A percentile compares a stretch with the other conserved stretches of the same genome.
These are phyloP conservation scores for Drosophila macrothrix DNA, from an alignment of 2,888 invertebrate species.

Conservation along the genomic window DNA sequence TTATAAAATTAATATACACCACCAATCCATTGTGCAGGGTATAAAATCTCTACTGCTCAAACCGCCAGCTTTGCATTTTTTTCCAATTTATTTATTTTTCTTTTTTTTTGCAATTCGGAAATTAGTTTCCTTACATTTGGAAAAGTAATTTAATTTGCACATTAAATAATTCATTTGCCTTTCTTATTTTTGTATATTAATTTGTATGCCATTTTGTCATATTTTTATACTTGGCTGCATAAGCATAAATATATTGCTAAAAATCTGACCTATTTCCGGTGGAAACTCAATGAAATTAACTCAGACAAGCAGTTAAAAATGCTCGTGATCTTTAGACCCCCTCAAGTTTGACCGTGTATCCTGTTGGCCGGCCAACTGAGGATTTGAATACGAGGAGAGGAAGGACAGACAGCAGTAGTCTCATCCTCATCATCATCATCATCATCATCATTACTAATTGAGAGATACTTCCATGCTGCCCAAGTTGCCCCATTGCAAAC, in stretches of 20 bases:
- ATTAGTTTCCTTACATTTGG: slow-evolving; percentile 78
- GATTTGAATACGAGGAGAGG: slow-evolving; percentile 28
- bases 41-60: slow-evolving; percentile 3
- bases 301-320: slow-evolving; percentile 6
- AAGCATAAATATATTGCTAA: slow-evolving; percentile 37
- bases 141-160: slow-evolving; percentile 77
- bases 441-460: slow-evolving; percentile 60
- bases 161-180: slow-evolving; percentile 38
- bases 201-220: slow-evolving; percentile 30
- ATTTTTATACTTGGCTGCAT: slow-evolving; percentile 31
- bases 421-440: slow-evolving; percentile 8
- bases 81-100: not conserved
- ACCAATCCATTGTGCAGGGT: not conserved
- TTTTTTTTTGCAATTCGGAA: slow-evolving; percentile 56
- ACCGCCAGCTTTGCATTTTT: slow-evolving; percentile 43
- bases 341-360: slow-evolving; percentile 8
- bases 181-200: slow-evolving; percentile 10
- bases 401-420: slow-evolving; percentile 24
- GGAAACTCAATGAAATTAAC: slow-evolving; percentile 24
- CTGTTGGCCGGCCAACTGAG: slow-evolving; percentile 19
- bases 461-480: slow-evolving; percentile 59
- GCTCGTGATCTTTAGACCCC: slow-evolving; percentile 12
- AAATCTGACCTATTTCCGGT: slow-evolving; percentile 34
- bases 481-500: slow-evolving; percentile 35
- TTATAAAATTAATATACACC: not conserved